Base-by-base conservation (phyloP, 2,113 vertebrate genomes). In the Hippocampus guttulatus region DNA sequence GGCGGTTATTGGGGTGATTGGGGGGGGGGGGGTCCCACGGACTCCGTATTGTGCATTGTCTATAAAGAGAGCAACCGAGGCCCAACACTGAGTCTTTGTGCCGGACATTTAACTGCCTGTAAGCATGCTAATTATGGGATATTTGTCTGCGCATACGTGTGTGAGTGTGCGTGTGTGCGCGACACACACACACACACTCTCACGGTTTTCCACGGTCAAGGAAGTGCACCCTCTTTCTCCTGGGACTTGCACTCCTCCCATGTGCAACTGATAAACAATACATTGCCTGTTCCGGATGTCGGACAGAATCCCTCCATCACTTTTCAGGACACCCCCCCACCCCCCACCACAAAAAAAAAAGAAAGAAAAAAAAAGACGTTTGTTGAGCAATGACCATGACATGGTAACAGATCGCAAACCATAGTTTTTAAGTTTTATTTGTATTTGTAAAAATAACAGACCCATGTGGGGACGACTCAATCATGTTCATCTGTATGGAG, bases 101-200 rank as follows among this genome's bases (percentile, higher is more conserved):
- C 51, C 64, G 69, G 83, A 73, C 83, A 71, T 87, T 88, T 89
- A 83, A 90, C 84, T 86, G 77, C 77, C 78, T 75, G 79, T 85
- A 83, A 86, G 82, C 82, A 86, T 88, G 86, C 85, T 88, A 90
- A 89, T 91, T 89, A 85, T 80, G 75, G 81, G 72, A 82, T 87
- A 77, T 83, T 74, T 80, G 27, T 30, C 25, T 60, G 78, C 73
- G 33, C 33, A 38, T 38, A 38, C 5, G 33, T 38, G 33, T 38
- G 33, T 38, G 33, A 6, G 5, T 38, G 33, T 38, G 30, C 79
- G 78, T 75, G 68, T 74, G 73, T 83, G 68, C 64, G 49, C 70
- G 70, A 23, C 11, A 45, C 25, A 27, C 25, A 27, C 25, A 27
- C 25, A 27, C 25, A 27, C 25, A 27, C 25, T 1, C 25, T 14